phyloP scores from a whole-genome alignment of 1,140 invertebrate genomes.

The Drosophila guanche region DNA sequence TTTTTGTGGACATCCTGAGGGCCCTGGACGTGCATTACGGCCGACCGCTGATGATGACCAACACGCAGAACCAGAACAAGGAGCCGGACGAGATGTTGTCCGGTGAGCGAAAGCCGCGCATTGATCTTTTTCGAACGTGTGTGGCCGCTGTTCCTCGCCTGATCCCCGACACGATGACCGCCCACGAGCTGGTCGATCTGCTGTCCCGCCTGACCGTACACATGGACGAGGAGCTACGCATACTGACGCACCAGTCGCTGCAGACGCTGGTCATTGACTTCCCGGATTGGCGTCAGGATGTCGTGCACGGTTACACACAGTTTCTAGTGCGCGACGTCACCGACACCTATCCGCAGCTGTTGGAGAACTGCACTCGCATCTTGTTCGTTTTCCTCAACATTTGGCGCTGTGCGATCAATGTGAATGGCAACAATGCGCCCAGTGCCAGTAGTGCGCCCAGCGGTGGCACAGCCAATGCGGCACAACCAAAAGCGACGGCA shows the following conservation, averaged over 20 bases:
- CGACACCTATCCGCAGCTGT: conserved; percentile 93
- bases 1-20: conserved; percentile 97
- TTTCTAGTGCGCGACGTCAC: conserved; percentile 96
- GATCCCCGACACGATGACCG: conserved; percentile 98
- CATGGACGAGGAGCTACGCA: conserved; percentile 95
- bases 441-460: conserved; percentile 12
- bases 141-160: conserved; percentile 98
- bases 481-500: conserved; percentile 16
- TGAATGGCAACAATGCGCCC: conserved; percentile 54
- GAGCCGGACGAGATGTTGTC: conserved; percentile 98
- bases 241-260: conserved; percentile 96
- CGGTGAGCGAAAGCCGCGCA: conserved; percentile 98
- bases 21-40: conserved; percentile 98
- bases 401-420: conserved; percentile 92
- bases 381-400: conserved; percentile 95
- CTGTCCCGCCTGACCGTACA: conserved; percentile 95
- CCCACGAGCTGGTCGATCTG: conserved; percentile 96
- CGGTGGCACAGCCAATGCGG: conserved; percentile 8
- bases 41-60: conserved; percentile 96
- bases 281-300: conserved; percentile 98
- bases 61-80: conserved; percentile 97
- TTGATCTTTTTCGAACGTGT: conserved; percentile 98
- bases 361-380: conserved; percentile 97
- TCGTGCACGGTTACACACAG: conserved; percentile 96
- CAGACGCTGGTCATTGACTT: conserved; percentile 98